Evolutionary conservation across 2,888 invertebrate genomes (phyloP).

Genomic region (Cryptocephalus moraei): DNA sequence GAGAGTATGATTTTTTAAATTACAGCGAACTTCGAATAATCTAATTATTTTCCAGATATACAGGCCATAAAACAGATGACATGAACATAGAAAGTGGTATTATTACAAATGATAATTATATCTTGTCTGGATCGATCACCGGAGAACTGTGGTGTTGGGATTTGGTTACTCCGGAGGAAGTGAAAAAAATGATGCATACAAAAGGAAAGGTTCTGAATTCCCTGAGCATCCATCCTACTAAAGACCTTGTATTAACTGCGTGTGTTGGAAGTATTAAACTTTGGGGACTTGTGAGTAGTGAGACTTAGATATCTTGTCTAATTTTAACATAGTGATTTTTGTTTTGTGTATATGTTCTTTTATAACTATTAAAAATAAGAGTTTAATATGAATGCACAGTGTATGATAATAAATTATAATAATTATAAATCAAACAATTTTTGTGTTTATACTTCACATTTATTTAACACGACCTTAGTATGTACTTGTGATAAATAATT

Average conservation of each 20-base stretch:
- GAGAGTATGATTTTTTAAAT: constrained; percentile 42
- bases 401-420: no score
- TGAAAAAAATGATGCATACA: constrained; percentile 43
- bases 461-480: no score
- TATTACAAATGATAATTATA: constrained; percentile 71
- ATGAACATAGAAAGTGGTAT: constrained; percentile 82
- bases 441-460: no score
- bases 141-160: constrained; percentile 86
- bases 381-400: no score
- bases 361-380: no score
- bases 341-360: no score
- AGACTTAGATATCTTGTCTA: no score
- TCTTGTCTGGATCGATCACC: constrained; percentile 83
- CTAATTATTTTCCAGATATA: constrained; percentile 46
- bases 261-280: constrained; percentile 60
- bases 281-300: constrained; percentile 43
- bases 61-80: constrained; percentile 73
- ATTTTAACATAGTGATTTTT: no score
- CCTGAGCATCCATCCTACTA: constrained; percentile 69
- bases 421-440: no score
- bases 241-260: constrained; percentile 61
- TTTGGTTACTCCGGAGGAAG: constrained; percentile 62
- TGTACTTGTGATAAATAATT: constrained; percentile 3
- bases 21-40: not conserved
- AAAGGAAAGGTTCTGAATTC: constrained; percentile 63